Percentiles rank a stretch among this genome's conserved stretches.
Evolutionary conservation across 2,113 vertebrate species (phyloP).

Genomic region (Dasyprocta punctata): DNA sequence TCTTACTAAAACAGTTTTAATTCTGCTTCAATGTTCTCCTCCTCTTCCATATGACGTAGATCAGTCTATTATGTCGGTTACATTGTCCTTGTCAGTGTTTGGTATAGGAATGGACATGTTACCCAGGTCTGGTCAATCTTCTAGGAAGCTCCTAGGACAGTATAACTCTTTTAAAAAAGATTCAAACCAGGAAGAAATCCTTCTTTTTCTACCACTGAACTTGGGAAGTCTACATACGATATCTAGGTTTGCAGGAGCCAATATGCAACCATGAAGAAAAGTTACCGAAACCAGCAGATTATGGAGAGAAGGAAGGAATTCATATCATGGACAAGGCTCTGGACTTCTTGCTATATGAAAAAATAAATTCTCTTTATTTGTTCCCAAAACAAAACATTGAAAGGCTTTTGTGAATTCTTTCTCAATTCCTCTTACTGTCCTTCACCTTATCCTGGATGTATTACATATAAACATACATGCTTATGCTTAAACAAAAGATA

Average conservation of each 20-base stretch:
- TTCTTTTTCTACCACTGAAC: not conserved
- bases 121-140: not conserved
- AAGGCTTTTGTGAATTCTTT: not conserved
- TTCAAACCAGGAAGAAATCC: not conserved
- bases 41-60: not conserved
- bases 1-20: not conserved
- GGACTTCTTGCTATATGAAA: not conserved
- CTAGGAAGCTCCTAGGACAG: not conserved
- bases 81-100: not conserved
- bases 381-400: not conserved
- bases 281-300: not conserved
- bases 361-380: not conserved
- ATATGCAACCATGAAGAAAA: not conserved
- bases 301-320: not conserved
- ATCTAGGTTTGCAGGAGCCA: not conserved
- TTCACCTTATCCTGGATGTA: not conserved
- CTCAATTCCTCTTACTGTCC: not conserved
- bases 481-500: constrained; percentile 4
- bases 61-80: not conserved
- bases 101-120: not conserved
- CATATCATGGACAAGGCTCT: not conserved
- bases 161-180: not conserved
- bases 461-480: not conserved
- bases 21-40: not conserved
- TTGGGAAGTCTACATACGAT: not conserved